A percentile compares a stretch with the other conserved stretches of the same genome.
Evolutionary conservation across 2,113 vertebrate species (phyloP).

Genomic region (Crotalus horridus): DNA sequence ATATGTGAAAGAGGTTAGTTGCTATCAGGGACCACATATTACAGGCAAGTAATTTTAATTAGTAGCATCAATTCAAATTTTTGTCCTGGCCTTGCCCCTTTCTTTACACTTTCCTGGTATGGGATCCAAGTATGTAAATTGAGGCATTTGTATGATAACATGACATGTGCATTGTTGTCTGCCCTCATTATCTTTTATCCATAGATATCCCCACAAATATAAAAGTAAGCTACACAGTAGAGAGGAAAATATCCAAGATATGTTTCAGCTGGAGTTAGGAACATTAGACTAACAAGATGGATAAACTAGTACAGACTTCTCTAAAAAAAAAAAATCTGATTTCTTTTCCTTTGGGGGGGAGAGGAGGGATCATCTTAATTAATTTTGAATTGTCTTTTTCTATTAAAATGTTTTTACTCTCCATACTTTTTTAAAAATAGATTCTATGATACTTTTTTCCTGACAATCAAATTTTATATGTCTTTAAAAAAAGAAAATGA

Average conservation of each 20-base stretch:
- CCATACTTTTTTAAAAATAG: not conserved
- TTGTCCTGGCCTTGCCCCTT: not conserved
- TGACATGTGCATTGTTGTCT: not conserved
- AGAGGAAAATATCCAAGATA: not conserved
- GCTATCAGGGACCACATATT: not conserved
- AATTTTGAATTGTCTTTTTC: not conserved
- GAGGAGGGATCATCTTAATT: not conserved
- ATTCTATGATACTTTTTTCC: not conserved
- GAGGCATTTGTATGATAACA: not conserved
- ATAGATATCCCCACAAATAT: not conserved
- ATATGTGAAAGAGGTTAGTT: not conserved
- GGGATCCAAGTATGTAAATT: not conserved
- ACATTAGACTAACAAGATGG: not conserved
- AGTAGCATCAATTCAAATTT: not conserved
- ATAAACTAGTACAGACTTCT: not conserved
- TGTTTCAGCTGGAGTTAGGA: not conserved
- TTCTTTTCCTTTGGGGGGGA: not conserved
- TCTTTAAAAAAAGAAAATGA: not conserved
- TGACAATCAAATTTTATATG: not conserved
- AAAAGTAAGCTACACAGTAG: not conserved
- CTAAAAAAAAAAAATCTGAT: not conserved
- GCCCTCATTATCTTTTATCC: not conserved
- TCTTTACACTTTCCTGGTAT: not conserved
- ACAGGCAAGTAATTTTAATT: not conserved
- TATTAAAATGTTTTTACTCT: not conserved